Evolutionary conservation across 2,113 vertebrate genomes (phyloP).

Genomic region (Prolemur simus): DNA sequence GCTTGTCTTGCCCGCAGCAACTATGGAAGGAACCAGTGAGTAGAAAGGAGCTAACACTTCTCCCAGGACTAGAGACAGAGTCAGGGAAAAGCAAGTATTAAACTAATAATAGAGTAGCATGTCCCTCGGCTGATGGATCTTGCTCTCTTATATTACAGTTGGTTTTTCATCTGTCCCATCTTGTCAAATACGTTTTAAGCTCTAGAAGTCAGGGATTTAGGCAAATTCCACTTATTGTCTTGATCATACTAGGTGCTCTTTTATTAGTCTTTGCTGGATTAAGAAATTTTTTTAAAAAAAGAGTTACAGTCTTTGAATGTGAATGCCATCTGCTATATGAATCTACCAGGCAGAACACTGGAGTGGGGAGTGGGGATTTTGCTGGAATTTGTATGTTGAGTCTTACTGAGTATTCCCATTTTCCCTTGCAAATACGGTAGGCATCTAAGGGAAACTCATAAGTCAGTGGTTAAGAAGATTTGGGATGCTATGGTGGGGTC

Average conservation of each 20-base stretch:
- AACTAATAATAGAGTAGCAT: neutral
- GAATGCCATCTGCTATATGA: constrained; percentile 7
- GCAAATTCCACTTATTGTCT: neutral
- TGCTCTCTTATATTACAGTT: neutral
- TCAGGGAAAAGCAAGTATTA: neutral
- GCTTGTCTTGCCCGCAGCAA: neutral
- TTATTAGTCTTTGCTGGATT: neutral
- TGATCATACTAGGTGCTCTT: neutral
- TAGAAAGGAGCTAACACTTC: neutral
- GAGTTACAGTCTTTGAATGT: neutral
- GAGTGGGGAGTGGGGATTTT: constrained; percentile 12
- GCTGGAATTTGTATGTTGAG: constrained; percentile 33
- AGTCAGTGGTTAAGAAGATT: constrained; percentile 22
- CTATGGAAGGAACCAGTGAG: neutral
- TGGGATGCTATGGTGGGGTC: neutral
- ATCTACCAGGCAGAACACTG: neutral
- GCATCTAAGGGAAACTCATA: constrained; percentile 16
- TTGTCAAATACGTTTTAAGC: neutral
- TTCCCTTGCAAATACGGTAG: constrained; percentile 14
- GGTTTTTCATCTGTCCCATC: neutral
- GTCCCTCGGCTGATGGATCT: neutral
- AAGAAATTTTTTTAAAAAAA: neutral
- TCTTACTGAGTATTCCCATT: neutral
- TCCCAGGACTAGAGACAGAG: neutral
- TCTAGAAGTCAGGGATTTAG: neutral